phyloP scores from a whole-genome alignment of 2,888 invertebrate species.

The Spisula solida region DNA sequence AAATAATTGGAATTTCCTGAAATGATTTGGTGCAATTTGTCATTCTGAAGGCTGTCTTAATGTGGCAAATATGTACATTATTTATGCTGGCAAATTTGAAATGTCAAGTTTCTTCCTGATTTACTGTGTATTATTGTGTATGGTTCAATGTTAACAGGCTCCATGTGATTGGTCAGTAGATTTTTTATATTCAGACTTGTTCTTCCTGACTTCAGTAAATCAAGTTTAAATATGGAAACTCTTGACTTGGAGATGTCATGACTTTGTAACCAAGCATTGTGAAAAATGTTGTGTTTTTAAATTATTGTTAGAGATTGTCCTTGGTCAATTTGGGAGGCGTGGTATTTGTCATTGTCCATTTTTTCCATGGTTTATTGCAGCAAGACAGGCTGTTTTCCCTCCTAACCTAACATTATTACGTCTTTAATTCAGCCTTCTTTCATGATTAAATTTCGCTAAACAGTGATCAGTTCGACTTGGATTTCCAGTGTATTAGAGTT shows the following conservation, averaged over 20 bases:
- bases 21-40: conserved; percentile 3
- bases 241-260: conserved; percentile 35
- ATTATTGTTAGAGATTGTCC: conserved; percentile 46
- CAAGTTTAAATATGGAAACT: conserved; percentile 38
- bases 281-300: conserved; percentile 59
- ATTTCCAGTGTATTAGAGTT: conserved; percentile 48
- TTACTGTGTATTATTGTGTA: conserved; percentile 10
- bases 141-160: not conserved
- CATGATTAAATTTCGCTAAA: conserved; percentile 62
- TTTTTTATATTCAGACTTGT: conserved; percentile 23
- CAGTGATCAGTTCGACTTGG: conserved; percentile 55
- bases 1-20: conserved; percentile 21
- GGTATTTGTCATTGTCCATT: conserved; percentile 62
- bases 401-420: conserved; percentile 62
- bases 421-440: conserved; percentile 58
- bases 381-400: conserved; percentile 49
- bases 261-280: conserved; percentile 33
- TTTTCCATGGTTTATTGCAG: conserved; percentile 45
- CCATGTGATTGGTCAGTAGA: conserved; percentile 23
- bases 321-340: conserved; percentile 61
- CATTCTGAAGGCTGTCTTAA: conserved; percentile 8
- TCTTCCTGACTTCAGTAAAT: conserved; percentile 28
- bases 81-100: conserved; percentile 39
- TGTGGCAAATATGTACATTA: conserved; percentile 18
- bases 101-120: conserved; percentile 24